phyloP scores from a whole-genome alignment of 2,888 invertebrate genomes.

The Zele albiditarsus region DNA sequence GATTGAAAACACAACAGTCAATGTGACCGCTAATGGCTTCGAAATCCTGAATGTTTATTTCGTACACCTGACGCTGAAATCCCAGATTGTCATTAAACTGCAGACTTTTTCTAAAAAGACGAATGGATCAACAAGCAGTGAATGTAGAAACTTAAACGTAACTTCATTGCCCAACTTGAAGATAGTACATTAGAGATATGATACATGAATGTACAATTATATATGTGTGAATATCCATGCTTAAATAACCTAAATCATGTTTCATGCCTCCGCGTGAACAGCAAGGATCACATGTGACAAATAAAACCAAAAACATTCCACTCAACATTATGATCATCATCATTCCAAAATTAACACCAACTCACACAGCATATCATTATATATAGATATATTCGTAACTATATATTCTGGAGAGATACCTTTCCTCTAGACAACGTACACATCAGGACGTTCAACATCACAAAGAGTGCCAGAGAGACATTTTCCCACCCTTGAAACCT shows the following conservation, averaged over 20 bases:
- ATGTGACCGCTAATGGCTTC: background rate
- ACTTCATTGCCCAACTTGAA: background rate
- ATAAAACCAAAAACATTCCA: background rate
- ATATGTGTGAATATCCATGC: background rate
- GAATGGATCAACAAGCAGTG: background rate
- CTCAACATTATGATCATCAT: slow-evolving; percentile 1
- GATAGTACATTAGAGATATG: background rate
- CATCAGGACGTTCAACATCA: slow-evolving; percentile 30
- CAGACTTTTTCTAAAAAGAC: background rate
- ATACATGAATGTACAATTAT: background rate
- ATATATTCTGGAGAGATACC: background rate
- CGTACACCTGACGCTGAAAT: background rate
- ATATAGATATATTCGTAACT: background rate
- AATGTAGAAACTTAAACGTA: background rate
- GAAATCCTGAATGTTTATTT: background rate
- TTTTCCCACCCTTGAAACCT: slow-evolving; percentile 55
- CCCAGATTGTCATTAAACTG: background rate
- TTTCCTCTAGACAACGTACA: background rate
- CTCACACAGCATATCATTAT: background rate
- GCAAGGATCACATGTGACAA: background rate
- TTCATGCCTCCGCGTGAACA: background rate
- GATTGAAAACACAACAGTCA: too few relatives aligned
- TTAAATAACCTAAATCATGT: background rate
- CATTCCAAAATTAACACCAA: background rate
- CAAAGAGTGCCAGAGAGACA: slow-evolving; percentile 34